Percentiles rank a stretch among this genome's conserved stretches.
Conservation (phyloP, 2,113 vertebrate genomes). For the Microtus oregoni region DNA sequence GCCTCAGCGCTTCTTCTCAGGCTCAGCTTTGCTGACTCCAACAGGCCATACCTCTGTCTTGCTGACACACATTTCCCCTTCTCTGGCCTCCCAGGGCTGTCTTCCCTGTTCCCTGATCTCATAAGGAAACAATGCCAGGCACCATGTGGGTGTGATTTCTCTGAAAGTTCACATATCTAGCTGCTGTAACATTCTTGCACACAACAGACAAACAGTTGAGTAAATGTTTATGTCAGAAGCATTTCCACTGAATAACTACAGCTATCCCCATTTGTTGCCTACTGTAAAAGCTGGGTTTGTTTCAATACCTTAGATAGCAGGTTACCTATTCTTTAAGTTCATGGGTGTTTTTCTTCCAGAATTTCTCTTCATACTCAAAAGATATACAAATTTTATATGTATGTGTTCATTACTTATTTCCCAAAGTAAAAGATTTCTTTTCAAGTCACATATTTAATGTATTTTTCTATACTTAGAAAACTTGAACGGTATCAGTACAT, state of each 20-base stretch:
- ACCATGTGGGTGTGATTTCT: not conserved
- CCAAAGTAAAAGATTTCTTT: not conserved
- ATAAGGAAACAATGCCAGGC: not conserved
- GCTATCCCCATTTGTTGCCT: not conserved
- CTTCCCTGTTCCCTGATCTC: constrained; percentile 19
- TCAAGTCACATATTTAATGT: not conserved
- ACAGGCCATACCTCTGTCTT: not conserved
- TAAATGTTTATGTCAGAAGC: not conserved
- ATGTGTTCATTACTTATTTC: not conserved
- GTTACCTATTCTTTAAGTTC: not conserved
- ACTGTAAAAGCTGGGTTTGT: not conserved
- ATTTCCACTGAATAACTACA: not conserved
- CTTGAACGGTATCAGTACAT: not conserved
- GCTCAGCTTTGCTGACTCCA: constrained; percentile 66
- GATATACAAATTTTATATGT: not conserved
- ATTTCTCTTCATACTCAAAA: not conserved
- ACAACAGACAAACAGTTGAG: not conserved
- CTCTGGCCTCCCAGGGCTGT: not conserved
- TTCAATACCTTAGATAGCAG: not conserved
- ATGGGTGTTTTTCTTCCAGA: not conserved
- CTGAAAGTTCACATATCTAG: not conserved
- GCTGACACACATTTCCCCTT: constrained; percentile 66
- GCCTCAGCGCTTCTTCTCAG: constrained; percentile 76
- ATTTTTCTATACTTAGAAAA: constrained; percentile 12
- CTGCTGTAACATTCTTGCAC: not conserved